Percentiles rank a stretch among this genome's conserved stretches.
Conservation (phyloP, 1,140 invertebrate genomes). For the Trichonephila clavata region DNA sequence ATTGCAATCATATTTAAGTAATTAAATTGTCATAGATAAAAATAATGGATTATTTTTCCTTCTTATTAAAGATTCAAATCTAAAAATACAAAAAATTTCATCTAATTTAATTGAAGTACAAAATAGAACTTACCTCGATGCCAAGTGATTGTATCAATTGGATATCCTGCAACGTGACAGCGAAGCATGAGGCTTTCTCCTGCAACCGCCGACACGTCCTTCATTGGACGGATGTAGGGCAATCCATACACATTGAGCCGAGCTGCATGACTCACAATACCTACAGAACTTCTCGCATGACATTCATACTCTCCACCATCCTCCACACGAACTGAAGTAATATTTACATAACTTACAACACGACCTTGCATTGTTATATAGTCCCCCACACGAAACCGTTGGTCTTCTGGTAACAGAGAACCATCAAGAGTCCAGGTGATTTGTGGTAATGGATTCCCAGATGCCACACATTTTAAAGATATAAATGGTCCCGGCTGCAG, state of each 20-base stretch:
- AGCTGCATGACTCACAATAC: conserved; percentile 87
- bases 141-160: conserved; percentile 82
- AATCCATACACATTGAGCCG: conserved; percentile 89
- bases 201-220: conserved; percentile 82
- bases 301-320: conserved; percentile 94
- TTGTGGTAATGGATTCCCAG: conserved; percentile 89
- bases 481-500: conserved; percentile 92
- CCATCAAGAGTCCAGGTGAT: conserved; percentile 91
- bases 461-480: conserved; percentile 89
- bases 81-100: too few relatives aligned
- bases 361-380: conserved; percentile 77
- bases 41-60: too few relatives aligned
- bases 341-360: conserved; percentile 84
- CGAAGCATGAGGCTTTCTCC: conserved; percentile 80
- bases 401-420: conserved; percentile 83
- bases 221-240: conserved; percentile 80
- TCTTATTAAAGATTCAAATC: too few relatives aligned
- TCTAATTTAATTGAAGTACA: too few relatives aligned
- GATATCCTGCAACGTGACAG: conserved; percentile 79
- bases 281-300: conserved; percentile 89
- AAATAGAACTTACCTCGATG: conserved; percentile 67
- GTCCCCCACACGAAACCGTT: conserved; percentile 77
- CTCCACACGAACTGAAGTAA: conserved; percentile 90
- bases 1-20: too few relatives aligned
- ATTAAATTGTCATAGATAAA: too few relatives aligned